Evolutionary conservation across 2,113 vertebrate genomes (phyloP).

Genomic region (Pseudorectes ferrugineus): DNA sequence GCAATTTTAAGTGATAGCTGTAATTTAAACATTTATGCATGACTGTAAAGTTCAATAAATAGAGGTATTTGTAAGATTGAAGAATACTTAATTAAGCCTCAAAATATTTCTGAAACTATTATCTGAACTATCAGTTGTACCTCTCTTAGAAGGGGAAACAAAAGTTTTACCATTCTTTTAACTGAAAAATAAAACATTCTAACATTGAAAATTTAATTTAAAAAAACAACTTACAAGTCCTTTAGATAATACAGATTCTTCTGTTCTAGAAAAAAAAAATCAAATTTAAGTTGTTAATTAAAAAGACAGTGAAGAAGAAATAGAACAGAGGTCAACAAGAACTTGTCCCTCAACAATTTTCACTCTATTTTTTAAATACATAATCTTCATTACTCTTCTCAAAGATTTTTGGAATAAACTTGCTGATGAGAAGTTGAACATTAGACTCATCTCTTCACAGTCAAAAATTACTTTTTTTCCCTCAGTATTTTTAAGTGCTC

Average conservation of each 20-base stretch:
- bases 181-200: neutral
- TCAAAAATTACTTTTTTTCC: neutral
- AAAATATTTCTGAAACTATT: neutral
- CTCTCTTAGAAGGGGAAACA: neutral
- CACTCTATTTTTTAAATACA: neutral
- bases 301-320: neutral
- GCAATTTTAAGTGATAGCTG: neutral
- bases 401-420: neutral
- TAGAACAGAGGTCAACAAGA: neutral
- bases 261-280: slow-evolving; percentile 78
- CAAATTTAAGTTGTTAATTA: neutral
- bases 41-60: neutral
- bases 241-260: slow-evolving; percentile 88
- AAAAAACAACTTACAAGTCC: slow-evolving; percentile 83
- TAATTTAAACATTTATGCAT: neutral
- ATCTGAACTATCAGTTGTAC: neutral
- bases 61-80: neutral
- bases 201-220: neutral
- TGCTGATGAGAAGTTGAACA: neutral
- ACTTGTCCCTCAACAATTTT: neutral
- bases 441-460: neutral
- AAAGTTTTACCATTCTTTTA: neutral
- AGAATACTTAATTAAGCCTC: neutral
- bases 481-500: neutral
- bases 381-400: neutral